phyloP scores from a whole-genome alignment of 2,113 vertebrate genomes.

The Chaetura pelagica region DNA sequence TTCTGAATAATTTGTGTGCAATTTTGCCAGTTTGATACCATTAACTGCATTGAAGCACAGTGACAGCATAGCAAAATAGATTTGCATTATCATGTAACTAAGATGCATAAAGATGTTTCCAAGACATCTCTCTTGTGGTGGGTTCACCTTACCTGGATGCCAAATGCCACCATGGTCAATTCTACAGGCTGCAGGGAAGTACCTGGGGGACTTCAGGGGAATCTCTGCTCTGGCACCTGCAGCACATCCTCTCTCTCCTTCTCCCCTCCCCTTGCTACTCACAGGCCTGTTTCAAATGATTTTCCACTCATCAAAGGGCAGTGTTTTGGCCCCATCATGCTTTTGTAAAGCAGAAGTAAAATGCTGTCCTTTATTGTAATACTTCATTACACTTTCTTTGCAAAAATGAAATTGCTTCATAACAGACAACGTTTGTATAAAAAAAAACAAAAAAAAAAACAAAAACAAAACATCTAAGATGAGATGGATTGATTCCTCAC shows the following conservation, averaged over 20 bases:
- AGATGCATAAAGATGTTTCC: background rate
- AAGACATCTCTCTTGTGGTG: background rate
- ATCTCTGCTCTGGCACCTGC: rapidly evolving
- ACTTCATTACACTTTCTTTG: background rate
- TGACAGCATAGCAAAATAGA: background rate
- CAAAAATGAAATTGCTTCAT: background rate
- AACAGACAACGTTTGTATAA: background rate
- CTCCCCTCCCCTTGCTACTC: rapidly evolving
- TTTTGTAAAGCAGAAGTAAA: background rate
- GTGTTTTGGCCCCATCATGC: too few relatives aligned
- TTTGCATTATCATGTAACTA: background rate
- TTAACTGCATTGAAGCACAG: background rate
- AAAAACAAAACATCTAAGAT: background rate
- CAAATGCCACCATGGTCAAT: rapidly evolving
- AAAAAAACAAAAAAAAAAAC: background rate
- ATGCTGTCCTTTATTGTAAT: background rate
- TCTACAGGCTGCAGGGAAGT: background rate
- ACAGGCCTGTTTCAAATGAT: rapidly evolving
- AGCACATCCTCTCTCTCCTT: too few relatives aligned
- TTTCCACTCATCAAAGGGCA: background rate
- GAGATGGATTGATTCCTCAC: background rate
- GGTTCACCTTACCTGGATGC: background rate
- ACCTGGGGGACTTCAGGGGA: background rate
- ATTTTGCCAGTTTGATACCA: background rate
- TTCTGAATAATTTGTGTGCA: background rate